Evolutionary conservation across 2,113 vertebrate species (phyloP), one percentile per base, ranked within the genome.

Genomic region (Chascanopsetta lugubris): DNA sequence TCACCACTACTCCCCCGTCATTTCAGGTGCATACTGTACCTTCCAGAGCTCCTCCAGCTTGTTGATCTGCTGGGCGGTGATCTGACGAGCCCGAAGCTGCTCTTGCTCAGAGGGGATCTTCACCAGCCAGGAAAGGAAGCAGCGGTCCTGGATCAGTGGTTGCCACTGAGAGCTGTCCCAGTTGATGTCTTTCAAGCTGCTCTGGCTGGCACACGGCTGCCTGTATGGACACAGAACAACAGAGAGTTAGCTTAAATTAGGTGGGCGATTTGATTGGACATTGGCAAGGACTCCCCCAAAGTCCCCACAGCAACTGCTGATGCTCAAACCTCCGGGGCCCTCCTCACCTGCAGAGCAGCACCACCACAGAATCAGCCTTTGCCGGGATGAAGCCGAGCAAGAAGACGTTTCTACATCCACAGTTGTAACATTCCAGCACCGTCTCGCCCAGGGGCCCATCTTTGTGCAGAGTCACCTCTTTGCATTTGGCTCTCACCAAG

Each of bases 141-240:
- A 99, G 51, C 97, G 97, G 69, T 99, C 97, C 82, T 98, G 97
- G 89, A 99, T 99, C 40, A 99, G 92, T 1, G 97, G 96, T 78
- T 99, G 97, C 97, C 97, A 99, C 89, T 99, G 97, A 0, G 97
- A 99, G 48, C 97, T 98, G 91, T 99, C 97, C 97, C 97, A 99
- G 82, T 99, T 99, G 90, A 99, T 98, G 85, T 99, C 97, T 91
- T 99, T 99, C 62, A 99, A 72, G 86, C 97, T 99, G 91, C 97
- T 99, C 89, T 99, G 97, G 80, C 97, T 99, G 70, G 97, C 97
- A 85, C 97, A 99, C 0, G 97, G 97, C 88, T 99, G 97, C 89
- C 97, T 99, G 85, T 57, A 79, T 40, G 49, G 10, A 64, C 2
- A 77, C 13, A 61, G 2, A 36, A n/a, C n/a, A n/a, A n/a, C n/a